A percentile compares a stretch with the other conserved stretches of the same genome.
phyloP scores from a whole-genome alignment of 2,113 vertebrate species.

The Phocoena sinus region DNA sequence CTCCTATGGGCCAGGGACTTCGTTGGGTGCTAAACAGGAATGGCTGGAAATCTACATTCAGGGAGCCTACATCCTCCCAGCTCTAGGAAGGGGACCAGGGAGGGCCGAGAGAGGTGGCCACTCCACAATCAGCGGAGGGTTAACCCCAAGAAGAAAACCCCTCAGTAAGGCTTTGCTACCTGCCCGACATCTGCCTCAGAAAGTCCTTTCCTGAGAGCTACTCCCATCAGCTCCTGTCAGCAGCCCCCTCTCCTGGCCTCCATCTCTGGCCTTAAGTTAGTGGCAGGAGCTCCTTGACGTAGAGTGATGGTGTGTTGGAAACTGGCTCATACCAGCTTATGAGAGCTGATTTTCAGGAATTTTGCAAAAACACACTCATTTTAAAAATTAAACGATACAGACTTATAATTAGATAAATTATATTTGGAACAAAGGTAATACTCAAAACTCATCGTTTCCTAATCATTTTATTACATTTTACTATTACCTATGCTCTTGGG shows the following conservation, averaged over 20 bases:
- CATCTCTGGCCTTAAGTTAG: not conserved
- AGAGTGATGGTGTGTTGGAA: not conserved
- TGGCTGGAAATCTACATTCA: not conserved
- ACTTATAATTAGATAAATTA: not conserved
- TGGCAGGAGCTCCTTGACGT: not conserved
- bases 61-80: not conserved
- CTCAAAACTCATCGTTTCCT: not conserved
- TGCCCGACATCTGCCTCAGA: not conserved
- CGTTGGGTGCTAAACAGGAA: not conserved
- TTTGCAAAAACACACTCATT: not conserved
- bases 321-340: not conserved
- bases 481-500: not conserved
- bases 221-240: not conserved
- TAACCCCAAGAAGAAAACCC: not conserved
- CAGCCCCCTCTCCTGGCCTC: not conserved
- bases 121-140: not conserved
- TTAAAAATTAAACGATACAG: not conserved
- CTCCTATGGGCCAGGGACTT: not conserved
- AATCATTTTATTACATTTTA: not conserved
- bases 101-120: not conserved
- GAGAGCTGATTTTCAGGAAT: not conserved
- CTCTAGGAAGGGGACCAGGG: not conserved
- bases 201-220: not conserved
- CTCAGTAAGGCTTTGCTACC: not conserved
- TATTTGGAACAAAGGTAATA: not conserved